Evolutionary conservation across 2,113 vertebrate species (phyloP).

Genomic region (Phyllostomus discolor): DNA sequence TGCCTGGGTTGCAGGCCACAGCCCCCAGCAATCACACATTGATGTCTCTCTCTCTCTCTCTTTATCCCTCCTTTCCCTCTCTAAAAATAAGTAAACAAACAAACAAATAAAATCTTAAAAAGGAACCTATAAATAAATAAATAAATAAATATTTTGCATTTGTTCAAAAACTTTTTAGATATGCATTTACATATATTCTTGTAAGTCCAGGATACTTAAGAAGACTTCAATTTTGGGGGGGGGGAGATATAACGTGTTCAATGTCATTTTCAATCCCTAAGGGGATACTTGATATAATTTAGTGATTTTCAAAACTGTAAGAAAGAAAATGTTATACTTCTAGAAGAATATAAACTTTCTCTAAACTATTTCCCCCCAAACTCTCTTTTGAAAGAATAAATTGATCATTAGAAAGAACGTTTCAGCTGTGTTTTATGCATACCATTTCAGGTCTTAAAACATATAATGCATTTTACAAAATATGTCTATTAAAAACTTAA

Average conservation of each 20-base stretch:
- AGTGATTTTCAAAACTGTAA: background rate
- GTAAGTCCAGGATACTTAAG: background rate
- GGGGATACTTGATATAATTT: background rate
- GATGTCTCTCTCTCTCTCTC: no score
- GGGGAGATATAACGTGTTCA: background rate
- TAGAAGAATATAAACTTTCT: background rate
- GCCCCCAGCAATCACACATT: no score
- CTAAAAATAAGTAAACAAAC: no score
- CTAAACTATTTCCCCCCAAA: background rate
- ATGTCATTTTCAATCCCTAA: background rate
- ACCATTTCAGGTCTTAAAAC: background rate
- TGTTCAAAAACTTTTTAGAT: background rate
- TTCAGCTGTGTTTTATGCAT: background rate
- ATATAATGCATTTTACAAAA: background rate
- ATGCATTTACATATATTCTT: background rate
- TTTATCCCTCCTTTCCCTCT: no score
- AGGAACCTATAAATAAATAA: no score
- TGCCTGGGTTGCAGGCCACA: no score
- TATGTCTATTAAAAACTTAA: background rate
- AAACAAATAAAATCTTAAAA: no score
- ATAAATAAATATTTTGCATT: background rate
- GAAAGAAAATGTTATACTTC: background rate
- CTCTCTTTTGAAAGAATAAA: background rate
- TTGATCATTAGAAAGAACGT: background rate
- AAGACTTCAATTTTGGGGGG: background rate